These are phyloP conservation scores for Numida meleagris DNA, from an alignment of 2,113 vertebrate species.

Conservation along the genomic window DNA sequence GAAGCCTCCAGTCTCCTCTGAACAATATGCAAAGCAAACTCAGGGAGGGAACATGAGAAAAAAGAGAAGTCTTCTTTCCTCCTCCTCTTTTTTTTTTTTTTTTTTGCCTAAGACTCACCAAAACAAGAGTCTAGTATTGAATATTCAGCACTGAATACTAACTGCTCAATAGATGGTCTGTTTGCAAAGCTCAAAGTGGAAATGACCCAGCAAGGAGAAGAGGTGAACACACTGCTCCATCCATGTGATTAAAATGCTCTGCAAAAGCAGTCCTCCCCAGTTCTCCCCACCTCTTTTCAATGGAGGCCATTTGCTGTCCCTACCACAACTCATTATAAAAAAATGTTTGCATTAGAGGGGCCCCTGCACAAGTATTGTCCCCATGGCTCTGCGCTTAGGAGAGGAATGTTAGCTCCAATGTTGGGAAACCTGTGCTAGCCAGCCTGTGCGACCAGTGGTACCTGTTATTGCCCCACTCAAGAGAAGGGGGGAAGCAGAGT, in stretches of 20 bases:
- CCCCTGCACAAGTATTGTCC: neutral
- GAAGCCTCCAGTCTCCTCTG: slow-evolving; percentile 38
- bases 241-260: slow-evolving; percentile 62
- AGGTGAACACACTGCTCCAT: slow-evolving; percentile 65
- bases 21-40: slow-evolving; percentile 62
- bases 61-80: slow-evolving; percentile 67
- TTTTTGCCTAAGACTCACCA: slow-evolving; percentile 52
- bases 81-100: neutral
- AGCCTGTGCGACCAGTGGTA: neutral
- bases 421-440: neutral
- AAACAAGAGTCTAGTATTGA: slow-evolving; percentile 73
- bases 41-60: slow-evolving; percentile 60
- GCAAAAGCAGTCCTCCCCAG: slow-evolving; percentile 20
- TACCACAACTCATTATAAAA: slow-evolving; percentile 18
- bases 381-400: neutral
- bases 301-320: slow-evolving; percentile 39
- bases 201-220: slow-evolving; percentile 71
- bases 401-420: neutral
- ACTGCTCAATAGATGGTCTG: slow-evolving; percentile 67
- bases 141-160: slow-evolving; percentile 70
- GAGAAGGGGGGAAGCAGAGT: neutral
- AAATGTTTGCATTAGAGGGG: slow-evolving; percentile 42
- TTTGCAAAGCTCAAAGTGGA: slow-evolving; percentile 71
- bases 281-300: slow-evolving; percentile 12
- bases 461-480: neutral